Base-by-base conservation (phyloP, 2,113 vertebrate species). In the Rhea pennata region DNA sequence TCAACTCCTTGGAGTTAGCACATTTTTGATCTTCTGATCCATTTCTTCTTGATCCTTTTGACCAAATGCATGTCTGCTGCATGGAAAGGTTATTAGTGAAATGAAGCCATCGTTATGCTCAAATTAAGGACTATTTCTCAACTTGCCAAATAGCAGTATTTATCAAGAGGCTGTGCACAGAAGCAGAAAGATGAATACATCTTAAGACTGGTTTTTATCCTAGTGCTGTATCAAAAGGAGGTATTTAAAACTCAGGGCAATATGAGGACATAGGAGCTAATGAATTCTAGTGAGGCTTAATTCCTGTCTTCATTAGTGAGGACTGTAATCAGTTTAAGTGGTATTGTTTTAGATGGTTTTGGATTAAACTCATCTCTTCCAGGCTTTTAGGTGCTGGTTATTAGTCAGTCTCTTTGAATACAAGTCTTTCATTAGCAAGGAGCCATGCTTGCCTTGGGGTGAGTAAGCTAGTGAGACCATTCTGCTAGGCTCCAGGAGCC, bases 321-420 rank as follows among this genome's bases (percentile, higher is more conserved):
- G 48, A 5, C 65, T 33, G 62, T 48, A 84, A 83, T 82, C 31
- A 15, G 6, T 62, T 83, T 11, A 64, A 66, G 31, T 70, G 31
- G 59, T 82, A 0, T 5, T 20, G 53, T 5, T 66, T 51, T 15
- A 54, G 72, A 61, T 48, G 13, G 19, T 1, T 85, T 84, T 84
- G 54, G 51, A 7, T 33, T 70, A 54, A 48, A 5, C 5, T 69
- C 12, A 7, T 73, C 36, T 66, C 64, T 69, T 62, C 19, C 51
- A 87, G 46, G 46, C 51, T 91, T 78, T 78, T 53, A 65, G 84
- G 23, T 8, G 12, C 15, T 17, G 31, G 29, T 82, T 48, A 65
- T 93, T 89, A 92, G 42, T 33, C 9, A 66, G 84, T 95, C 42
- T 72, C 78, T 94, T 92, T 91, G 54, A 90, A 69, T 19, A 5